These are phyloP conservation scores for Rhagoletis zephyria DNA, from an alignment of 1,140 invertebrate genomes.

Conservation along the genomic window DNA sequence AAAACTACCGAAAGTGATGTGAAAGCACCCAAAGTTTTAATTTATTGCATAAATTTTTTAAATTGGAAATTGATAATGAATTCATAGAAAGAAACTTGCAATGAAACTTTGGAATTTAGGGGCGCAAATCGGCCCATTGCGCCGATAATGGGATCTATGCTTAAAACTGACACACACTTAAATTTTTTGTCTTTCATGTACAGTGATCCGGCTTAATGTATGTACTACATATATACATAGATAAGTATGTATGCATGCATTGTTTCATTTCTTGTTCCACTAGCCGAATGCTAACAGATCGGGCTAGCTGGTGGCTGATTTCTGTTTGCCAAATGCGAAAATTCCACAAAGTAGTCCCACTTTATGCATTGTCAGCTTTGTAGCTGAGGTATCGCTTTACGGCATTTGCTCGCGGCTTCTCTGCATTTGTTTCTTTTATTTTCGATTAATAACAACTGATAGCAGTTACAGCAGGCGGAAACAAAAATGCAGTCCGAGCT, in stretches of 20 bases:
- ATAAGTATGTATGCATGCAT: too few relatives aligned
- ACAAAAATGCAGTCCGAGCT: not conserved
- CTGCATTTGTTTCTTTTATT: constrained; percentile 52
- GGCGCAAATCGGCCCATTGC: too few relatives aligned
- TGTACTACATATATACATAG: too few relatives aligned
- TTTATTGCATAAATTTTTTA: too few relatives aligned
- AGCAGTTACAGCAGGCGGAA: not conserved
- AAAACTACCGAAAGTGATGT: too few relatives aligned
- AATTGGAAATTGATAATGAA: too few relatives aligned
- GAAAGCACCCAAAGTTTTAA: too few relatives aligned
- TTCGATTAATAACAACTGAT: constrained; percentile 48
- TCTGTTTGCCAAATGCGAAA: constrained; percentile 26
- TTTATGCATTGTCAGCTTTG: constrained; percentile 7
- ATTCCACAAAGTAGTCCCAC: constrained; percentile 24
- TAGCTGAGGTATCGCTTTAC: constrained; percentile 15
- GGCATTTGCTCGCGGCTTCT: constrained; percentile 42
- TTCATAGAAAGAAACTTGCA: too few relatives aligned
- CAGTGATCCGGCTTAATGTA: not conserved
- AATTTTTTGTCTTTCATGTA: too few relatives aligned
- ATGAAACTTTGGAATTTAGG: too few relatives aligned
- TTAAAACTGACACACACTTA: too few relatives aligned
- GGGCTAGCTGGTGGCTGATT: constrained; percentile 16
- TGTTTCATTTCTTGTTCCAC: not conserved
- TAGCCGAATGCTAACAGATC: not conserved
- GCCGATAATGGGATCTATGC: too few relatives aligned